A percentile compares a stretch with the other conserved stretches of the same genome.
These are phyloP conservation scores for Lottia scabra DNA, from an alignment of 2,888 invertebrate species.

Conservation along the genomic window DNA sequence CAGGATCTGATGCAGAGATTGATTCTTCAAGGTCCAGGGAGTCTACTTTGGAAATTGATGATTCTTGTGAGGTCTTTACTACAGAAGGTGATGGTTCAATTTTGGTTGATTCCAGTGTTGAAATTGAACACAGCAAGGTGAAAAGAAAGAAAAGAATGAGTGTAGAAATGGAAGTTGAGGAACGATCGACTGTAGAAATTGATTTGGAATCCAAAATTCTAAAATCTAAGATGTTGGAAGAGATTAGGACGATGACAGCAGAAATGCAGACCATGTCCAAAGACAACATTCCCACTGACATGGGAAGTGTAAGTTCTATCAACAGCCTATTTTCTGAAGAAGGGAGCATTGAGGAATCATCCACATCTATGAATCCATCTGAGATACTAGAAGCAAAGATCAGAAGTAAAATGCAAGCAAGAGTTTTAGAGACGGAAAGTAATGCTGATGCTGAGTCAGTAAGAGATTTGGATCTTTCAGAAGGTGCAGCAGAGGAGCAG, in stretches of 20 bases:
- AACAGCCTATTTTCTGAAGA: not conserved
- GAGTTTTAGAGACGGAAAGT: not conserved
- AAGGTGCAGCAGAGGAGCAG: not conserved
- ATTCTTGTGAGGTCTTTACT: not conserved
- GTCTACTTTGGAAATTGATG: not conserved
- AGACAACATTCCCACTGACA: not conserved
- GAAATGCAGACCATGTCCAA: not conserved
- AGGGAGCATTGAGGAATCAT: not conserved
- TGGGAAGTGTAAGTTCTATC: not conserved
- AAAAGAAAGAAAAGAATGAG: conserved; percentile 4
- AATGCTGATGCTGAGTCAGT: not conserved
- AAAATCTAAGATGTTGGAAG: not conserved
- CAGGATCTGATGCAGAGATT: not conserved
- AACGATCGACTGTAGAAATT: not conserved
- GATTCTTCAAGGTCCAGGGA: not conserved
- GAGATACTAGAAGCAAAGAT: not conserved
- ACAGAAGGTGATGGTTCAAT: not conserved
- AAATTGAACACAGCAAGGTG: not conserved
- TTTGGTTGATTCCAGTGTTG: not conserved
- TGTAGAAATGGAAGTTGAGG: not conserved
- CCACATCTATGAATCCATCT: not conserved
- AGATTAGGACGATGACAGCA: not conserved
- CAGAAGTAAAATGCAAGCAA: not conserved
- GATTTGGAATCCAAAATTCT: not conserved
- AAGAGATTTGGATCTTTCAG: not conserved